Base-by-base conservation (phyloP, 2,888 invertebrate species). In the Kuschelorhynchus macadamiae region DNA sequence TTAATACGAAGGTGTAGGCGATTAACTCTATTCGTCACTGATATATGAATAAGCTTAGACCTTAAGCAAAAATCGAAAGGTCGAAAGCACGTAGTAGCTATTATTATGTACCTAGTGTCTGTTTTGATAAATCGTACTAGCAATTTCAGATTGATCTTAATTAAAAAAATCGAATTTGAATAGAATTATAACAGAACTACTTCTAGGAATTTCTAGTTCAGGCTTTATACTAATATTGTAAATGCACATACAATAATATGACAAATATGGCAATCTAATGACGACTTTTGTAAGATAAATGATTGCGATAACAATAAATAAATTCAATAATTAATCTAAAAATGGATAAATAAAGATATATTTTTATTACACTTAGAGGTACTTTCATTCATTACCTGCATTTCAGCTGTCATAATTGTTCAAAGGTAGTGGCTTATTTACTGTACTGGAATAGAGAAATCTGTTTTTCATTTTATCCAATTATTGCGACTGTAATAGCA, bases 371-470 rank as follows among this genome's bases (percentile, higher is more conserved):
- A 32, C 32, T 32, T 16, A 11, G 32, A 16, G 33, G 14, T 25
- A 16, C 21, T 50, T 50, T 32, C 50, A 25, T 50, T 50, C 50
- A 30, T 32, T 50, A 50, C 33, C 32, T 50, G 32, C 50, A 32
- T 11, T 30, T 50, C 21, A 14, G 11, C 36, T 12, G 9, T 36
- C 36, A 36, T 9, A 8, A 8, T 25, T 11, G 0, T 33, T 4
- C 11, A 32, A 32, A 33, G 50, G 50, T 50, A 33, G 33, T 33
- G 50, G 14, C 50, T 47, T 47, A 47, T 47, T 36, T 36, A 36
- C 36, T 8, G 47, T 42, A 42, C 3, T n/a, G 4, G 9, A 21
- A 21, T 21, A 21, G 1, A 47, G 1, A 47, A 47, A 3, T 25
- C 20, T 21, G 47, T 47, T 47, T 47, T 21, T 47, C n/a, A 47